A percentile compares a stretch with the other conserved stretches of the same genome.
Evolutionary conservation across 2,888 invertebrate species (phyloP).

Genomic region (Amphipoea lucens): DNA sequence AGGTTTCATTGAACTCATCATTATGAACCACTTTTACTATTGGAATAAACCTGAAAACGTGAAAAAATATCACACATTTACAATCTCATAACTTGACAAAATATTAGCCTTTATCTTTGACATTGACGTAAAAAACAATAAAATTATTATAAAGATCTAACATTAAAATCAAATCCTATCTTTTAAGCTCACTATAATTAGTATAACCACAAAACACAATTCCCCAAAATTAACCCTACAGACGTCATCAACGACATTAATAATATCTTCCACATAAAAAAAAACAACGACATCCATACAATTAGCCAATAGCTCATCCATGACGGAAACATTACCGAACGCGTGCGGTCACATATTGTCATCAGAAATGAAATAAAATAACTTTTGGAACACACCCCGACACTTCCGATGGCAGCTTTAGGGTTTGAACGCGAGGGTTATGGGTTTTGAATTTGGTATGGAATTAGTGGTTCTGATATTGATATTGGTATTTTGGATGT

Average conservation of each 20-base stretch:
- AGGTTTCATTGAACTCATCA: background rate
- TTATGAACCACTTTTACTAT: background rate
- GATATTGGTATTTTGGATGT: constrained; percentile 19
- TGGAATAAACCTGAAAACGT: background rate
- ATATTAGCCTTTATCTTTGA: background rate
- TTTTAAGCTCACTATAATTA: background rate
- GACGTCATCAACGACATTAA: constrained; percentile 1
- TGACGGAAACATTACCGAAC: constrained; percentile 72
- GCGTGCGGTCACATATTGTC: constrained; percentile 69
- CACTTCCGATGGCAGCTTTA: constrained; percentile 62
- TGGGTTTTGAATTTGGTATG: constrained; percentile 14
- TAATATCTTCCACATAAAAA: constrained; percentile 42
- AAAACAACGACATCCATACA: constrained; percentile 47
- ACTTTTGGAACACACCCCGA: constrained; percentile 67
- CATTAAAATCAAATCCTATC: background rate
- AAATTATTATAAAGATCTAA: background rate
- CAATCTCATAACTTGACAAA: background rate
- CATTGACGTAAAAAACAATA: background rate
- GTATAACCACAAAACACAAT: background rate
- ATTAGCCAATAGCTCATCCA: constrained; percentile 70
- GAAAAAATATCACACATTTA: background rate
- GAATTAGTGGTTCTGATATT: constrained; percentile 23
- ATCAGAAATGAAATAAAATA: constrained; percentile 64
- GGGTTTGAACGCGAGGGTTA: constrained; percentile 43
- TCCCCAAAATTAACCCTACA: constrained; percentile 17